phyloP scores from a whole-genome alignment of 2,113 vertebrate species.

The Pachyramphus minor region DNA sequence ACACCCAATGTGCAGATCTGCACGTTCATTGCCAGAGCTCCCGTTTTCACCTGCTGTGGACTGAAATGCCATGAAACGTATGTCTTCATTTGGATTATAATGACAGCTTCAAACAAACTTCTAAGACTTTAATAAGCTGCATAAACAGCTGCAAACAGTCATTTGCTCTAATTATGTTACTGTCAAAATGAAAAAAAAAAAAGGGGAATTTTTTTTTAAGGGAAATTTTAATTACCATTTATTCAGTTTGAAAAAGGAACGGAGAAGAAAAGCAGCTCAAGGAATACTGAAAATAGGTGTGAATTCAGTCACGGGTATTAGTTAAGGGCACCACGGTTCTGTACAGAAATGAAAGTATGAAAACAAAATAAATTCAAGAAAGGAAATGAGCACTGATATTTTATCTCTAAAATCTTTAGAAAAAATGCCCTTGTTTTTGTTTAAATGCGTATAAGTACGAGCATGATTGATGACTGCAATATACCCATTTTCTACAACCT shows the following conservation, averaged over 20 bases:
- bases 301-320: background rate
- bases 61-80: background rate
- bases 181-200: background rate
- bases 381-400: background rate
- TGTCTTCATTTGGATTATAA: constrained; percentile 13
- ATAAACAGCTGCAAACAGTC: constrained; percentile 41
- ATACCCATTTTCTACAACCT: constrained; percentile 22
- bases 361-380: background rate
- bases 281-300: background rate
- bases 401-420: background rate
- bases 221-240: constrained; percentile 26
- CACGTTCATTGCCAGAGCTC: constrained; percentile 1
- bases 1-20: background rate
- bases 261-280: background rate
- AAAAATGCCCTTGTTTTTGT: background rate
- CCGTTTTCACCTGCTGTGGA: background rate
- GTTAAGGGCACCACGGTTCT: background rate
- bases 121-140: constrained; percentile 30
- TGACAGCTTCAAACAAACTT: constrained; percentile 15
- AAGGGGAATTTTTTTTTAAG: rapidly evolving
- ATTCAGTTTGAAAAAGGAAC: background rate
- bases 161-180: constrained; percentile 29
- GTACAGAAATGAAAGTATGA: background rate
- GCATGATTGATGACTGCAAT: background rate
- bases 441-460: constrained; percentile 9